These are phyloP conservation scores for Drosophila ustulata DNA, from an alignment of 2,888 invertebrate species.

Conservation along the genomic window DNA sequence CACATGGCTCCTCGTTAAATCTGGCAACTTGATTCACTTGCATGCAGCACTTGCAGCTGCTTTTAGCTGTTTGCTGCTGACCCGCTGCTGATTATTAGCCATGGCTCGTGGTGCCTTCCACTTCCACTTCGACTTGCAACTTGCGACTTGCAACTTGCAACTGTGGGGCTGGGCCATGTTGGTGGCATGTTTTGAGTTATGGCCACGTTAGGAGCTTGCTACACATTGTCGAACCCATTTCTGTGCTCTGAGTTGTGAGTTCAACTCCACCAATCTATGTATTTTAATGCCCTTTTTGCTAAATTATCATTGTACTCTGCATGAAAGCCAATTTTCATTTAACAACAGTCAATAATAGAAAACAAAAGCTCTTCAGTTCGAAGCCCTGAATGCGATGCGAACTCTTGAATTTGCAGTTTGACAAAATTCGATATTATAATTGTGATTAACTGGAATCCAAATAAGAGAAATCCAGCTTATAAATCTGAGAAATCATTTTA, in stretches of 20 bases:
- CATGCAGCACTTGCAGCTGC: constrained; percentile 59
- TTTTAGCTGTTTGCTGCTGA: constrained; percentile 31
- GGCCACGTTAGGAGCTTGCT: constrained; percentile 58
- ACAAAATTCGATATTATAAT: too few species aligned
- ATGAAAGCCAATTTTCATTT: background rate
- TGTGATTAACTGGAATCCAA: too few species aligned
- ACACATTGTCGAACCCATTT: constrained; percentile 35
- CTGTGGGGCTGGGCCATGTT: constrained; percentile 56
- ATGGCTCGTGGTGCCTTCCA: constrained; percentile 51
- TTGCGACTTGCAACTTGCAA: constrained; percentile 23
- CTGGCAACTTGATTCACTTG: constrained; percentile 45
- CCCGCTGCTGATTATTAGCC: constrained; percentile 65
- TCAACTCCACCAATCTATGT: constrained; percentile 4
- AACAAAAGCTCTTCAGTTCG: background rate
- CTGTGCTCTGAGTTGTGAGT: constrained; percentile 9
- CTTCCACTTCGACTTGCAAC: constrained; percentile 1
- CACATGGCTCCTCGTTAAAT: constrained; percentile 8
- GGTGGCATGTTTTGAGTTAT: constrained; percentile 79
- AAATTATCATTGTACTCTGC: constrained; percentile 1
- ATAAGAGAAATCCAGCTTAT: too few species aligned
- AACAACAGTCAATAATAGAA: background rate
- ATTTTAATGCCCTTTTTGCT: constrained; percentile 20
- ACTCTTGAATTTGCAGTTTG: background rate
- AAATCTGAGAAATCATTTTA: too few species aligned
- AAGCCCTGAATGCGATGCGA: too few species aligned